Evolutionary conservation across 2,797 vertebrate species (phyloP), one percentile per base, ranked within the genome.

Genomic region (Pampus argenteus): DNA sequence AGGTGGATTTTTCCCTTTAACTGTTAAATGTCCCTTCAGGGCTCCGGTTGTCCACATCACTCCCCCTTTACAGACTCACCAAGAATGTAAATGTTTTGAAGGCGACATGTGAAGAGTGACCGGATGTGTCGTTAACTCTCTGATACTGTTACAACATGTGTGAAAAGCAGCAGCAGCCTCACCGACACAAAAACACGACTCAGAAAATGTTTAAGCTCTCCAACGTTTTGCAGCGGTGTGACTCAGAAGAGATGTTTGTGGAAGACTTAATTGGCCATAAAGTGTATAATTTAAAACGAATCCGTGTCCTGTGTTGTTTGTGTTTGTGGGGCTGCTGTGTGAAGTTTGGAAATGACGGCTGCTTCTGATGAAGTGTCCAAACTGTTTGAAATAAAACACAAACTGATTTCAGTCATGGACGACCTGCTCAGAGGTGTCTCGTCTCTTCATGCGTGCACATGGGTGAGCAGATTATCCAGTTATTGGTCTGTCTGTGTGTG

Each of bases 311-410:
- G 28, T 9, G 48, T 28, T 10, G 38, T 36, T 18, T 15, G 47
- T 57, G 6, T 65, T 60, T 54, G 68, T 38, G 25, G 17, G 10
- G 51, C 71, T 44, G 66, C 62, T 20, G 70, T 63, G 54, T 76
- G 59, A 79, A 52, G 70, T 72, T 84, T 75, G 69, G 64, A 58
- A 77, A 62, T 31, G 61, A 73, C 15, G 28, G 70, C 81, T 79
- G 71, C 48, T 76, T 84, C 65, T 73, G 63, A 66, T 49, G n/a
- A n/a, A 66, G 67, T 57, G 74, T 76, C 81, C 68, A 40, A 71
- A 70, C 69, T 76, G 66, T 74, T 71, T 66, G 68, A 82, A 84
- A 88, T 83, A 75, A 86, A 88, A 82, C 73, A 58, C 75, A 62
- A 75, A 70, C 62, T 66, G 79, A 8, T 71, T 80, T 79, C 72